Base-by-base conservation (phyloP, 2,113 vertebrate species). In the Capreolus pygargus region DNA sequence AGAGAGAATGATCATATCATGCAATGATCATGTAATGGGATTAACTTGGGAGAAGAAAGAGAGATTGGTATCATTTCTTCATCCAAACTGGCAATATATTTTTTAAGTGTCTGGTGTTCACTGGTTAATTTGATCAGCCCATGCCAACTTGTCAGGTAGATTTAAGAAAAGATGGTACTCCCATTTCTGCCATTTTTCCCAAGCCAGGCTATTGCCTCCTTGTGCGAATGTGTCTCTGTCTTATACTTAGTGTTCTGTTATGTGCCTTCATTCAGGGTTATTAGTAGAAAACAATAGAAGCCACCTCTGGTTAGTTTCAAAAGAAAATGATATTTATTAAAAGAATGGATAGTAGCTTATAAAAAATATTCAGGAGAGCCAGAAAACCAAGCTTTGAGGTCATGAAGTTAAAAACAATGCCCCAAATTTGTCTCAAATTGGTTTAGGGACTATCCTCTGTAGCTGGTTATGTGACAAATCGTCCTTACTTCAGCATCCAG, bases 21-120 rank as follows among this genome's bases (percentile, higher is more conserved):
- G 13, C 55, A 10, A 30, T n/a, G 25, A 10, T 45, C 14, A 15
- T 4, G 6, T 58, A 11, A 61, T 54, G 39, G 50, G 11, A 85
- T 6, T 7, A 61, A 47, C 7, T 39, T 33, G 23, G 45, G 9
- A 50, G 6, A 91, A 14, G 0, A 21, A n/a, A 1, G 2, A 7
- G 54, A 79, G 14, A 7, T 33, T 57, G 25, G 43, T 55, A 13
- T 36, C 16, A 36, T 5, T 67, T 91, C 15, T 74, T 84, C 28
- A 10, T 57, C 43, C 23, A 39, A 54, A 11, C 7, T 39, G 25
- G 21, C 25, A 17, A 86, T 27, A 8, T 54, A 6, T 81, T 70
- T 45, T 83, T 36, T 78, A 14, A 33, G 30, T 15, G 6, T 43
- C 60, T 94, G 33, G 5, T n/a, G 5, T 43, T 84, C 10, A 39